phyloP scores from a whole-genome alignment of 37 sponge, comb jelly and placozoan species.

The Eunapius fragilis region DNA sequence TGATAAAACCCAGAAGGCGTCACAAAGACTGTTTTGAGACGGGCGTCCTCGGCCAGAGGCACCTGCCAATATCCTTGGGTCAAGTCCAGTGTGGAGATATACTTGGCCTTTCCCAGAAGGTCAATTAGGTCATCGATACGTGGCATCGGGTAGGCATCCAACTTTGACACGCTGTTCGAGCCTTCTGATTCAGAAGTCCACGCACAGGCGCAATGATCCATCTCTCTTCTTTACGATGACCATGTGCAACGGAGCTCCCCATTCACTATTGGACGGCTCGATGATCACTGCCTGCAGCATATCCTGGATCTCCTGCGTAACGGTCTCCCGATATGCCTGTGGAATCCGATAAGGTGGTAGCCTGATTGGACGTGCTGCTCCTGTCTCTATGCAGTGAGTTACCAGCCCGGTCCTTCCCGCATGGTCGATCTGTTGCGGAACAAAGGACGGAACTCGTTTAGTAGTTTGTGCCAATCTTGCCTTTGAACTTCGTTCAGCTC shows the following conservation, averaged over 20 bases:
- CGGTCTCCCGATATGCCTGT: constrained; percentile 21
- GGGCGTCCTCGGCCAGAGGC: constrained; percentile 4
- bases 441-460: no score
- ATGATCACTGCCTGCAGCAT: constrained; percentile 39
- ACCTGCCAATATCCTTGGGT: constrained; percentile 72
- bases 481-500: not conserved
- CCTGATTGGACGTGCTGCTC: not conserved
- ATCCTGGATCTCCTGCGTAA: constrained; percentile 42
- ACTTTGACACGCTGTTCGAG: constrained; percentile 43
- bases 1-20: constrained; percentile 62
- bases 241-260: constrained; percentile 67
- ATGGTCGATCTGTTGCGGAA: no score
- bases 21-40: constrained; percentile 61
- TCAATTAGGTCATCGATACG: constrained; percentile 62
- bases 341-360: constrained; percentile 27
- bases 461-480: not conserved
- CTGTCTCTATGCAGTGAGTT: constrained; percentile 19
- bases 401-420: constrained; percentile 7
- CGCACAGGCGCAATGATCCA: constrained; percentile 31
- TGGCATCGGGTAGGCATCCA: constrained; percentile 67
- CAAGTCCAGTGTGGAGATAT: constrained; percentile 53
- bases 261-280: constrained; percentile 30
- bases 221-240: constrained; percentile 58
- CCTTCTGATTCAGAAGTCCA: constrained; percentile 67
- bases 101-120: constrained; percentile 31